Evolutionary conservation across 2,113 vertebrate genomes (phyloP).

Genomic region (Oncorhynchus clarkii): DNA sequence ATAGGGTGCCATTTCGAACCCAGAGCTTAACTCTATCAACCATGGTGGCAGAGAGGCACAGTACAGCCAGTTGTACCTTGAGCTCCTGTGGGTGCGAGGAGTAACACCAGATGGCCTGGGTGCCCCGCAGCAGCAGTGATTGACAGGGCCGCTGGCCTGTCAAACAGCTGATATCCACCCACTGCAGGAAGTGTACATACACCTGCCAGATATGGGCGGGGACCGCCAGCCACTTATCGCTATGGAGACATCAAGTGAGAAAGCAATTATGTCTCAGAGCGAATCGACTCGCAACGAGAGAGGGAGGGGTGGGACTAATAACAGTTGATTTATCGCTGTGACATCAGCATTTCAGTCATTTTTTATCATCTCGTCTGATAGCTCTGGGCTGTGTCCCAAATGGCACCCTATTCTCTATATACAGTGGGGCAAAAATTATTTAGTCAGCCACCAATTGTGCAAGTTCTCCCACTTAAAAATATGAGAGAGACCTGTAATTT

Average conservation of each 20-base stretch:
- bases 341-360: too few relatives aligned
- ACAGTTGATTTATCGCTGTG: not conserved
- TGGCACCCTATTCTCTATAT: too few relatives aligned
- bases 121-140: constrained; percentile 86
- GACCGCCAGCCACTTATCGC: constrained; percentile 84
- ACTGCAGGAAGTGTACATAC: constrained; percentile 88
- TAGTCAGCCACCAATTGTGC: too few relatives aligned
- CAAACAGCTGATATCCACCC: constrained; percentile 84
- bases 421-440: too few relatives aligned
- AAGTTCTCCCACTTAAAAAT: too few relatives aligned
- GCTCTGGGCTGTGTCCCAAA: too few relatives aligned
- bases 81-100: constrained; percentile 85
- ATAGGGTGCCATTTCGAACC: too few relatives aligned
- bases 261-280: constrained; percentile 31
- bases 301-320: constrained; percentile 26
- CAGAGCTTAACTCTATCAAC: not conserved
- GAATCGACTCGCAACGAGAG: not conserved
- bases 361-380: too few relatives aligned
- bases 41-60: not conserved
- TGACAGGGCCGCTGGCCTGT: constrained; percentile 82
- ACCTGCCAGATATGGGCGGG: constrained; percentile 90
- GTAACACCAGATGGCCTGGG: constrained; percentile 76
- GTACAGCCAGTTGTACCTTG: constrained; percentile 73
- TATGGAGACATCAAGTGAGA: constrained; percentile 56
- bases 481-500: too few relatives aligned